phyloP scores from a whole-genome alignment of 2,113 vertebrate genomes.

The Oreochromis spilurus region DNA sequence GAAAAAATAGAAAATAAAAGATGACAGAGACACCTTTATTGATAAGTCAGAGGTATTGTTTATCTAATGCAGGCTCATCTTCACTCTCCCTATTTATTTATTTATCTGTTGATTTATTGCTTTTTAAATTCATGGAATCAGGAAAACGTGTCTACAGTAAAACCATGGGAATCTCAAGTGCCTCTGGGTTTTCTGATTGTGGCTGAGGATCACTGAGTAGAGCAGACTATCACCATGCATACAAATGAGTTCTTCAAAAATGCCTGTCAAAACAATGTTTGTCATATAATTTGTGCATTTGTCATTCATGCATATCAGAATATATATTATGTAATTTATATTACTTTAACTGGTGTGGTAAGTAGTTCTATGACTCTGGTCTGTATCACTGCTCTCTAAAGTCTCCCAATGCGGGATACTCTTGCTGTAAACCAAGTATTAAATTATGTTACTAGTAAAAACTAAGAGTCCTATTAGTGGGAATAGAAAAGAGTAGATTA shows the following conservation, averaged over 20 bases:
- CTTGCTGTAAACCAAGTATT: neutral
- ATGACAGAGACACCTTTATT: neutral
- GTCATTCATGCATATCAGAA: neutral
- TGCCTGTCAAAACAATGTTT: neutral
- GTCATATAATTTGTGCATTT: neutral
- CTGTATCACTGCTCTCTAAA: neutral
- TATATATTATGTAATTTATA: neutral
- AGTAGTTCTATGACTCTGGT: neutral
- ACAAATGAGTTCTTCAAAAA: neutral
- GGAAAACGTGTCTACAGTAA: neutral
- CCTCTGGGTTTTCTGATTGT: neutral
- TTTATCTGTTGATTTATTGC: neutral
- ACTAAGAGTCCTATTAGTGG: neutral
- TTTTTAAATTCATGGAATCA: neutral
- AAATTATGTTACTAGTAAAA: neutral
- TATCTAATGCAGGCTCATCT: neutral
- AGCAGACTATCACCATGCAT: neutral
- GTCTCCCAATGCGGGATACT: neutral
- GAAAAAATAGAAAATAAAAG: neutral
- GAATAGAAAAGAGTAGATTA: neutral
- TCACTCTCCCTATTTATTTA: neutral
- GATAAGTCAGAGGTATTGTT: neutral
- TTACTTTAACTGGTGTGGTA: neutral
- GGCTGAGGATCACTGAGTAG: neutral
- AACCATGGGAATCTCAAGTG: neutral